A percentile compares a stretch with the other conserved stretches of the same genome.
Evolutionary conservation across 2,888 invertebrate genomes (phyloP).

Genomic region (Nemoura dubitans): DNA sequence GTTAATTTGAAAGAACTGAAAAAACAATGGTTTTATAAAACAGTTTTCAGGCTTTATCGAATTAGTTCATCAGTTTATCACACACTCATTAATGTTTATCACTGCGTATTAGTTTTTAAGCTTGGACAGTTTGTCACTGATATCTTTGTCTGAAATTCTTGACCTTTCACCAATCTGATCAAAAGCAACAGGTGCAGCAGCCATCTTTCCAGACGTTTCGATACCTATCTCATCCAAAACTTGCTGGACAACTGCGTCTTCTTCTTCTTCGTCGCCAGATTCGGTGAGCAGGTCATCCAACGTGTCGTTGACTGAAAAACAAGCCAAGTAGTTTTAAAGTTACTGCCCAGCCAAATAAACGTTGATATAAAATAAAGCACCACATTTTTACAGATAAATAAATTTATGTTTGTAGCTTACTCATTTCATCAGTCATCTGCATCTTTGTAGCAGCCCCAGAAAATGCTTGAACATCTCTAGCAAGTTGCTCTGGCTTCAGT

Average conservation of each 20-base stretch:
- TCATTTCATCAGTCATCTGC: slow-evolving; percentile 97
- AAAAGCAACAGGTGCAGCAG: slow-evolving; percentile 51
- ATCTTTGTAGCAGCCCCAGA: slow-evolving; percentile 85
- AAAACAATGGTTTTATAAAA: no score
- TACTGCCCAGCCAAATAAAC: no score
- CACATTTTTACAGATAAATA: no score
- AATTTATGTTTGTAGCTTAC: no score
- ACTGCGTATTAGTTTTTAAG: slow-evolving; percentile 55
- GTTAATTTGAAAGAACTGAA: no score
- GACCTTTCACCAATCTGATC: slow-evolving; percentile 46
- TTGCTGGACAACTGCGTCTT: slow-evolving; percentile 85
- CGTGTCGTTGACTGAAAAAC: slow-evolving; percentile 81
- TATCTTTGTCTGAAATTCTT: slow-evolving; percentile 73
- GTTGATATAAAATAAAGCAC: no score
- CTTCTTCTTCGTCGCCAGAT: slow-evolving; percentile 90
- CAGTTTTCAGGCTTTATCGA: no score
- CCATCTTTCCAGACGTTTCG: slow-evolving; percentile 86
- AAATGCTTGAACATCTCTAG: slow-evolving; percentile 85
- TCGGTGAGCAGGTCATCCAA: slow-evolving; percentile 89
- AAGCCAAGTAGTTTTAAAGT: no score
- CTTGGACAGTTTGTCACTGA: slow-evolving; percentile 76
- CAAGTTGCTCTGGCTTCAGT: slow-evolving; percentile 85
- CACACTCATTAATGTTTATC: no score
- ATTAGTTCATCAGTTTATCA: no score
- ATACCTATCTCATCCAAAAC: slow-evolving; percentile 97